Base-by-base conservation (phyloP, 2,888 invertebrate species). In the Eilema caniola region DNA sequence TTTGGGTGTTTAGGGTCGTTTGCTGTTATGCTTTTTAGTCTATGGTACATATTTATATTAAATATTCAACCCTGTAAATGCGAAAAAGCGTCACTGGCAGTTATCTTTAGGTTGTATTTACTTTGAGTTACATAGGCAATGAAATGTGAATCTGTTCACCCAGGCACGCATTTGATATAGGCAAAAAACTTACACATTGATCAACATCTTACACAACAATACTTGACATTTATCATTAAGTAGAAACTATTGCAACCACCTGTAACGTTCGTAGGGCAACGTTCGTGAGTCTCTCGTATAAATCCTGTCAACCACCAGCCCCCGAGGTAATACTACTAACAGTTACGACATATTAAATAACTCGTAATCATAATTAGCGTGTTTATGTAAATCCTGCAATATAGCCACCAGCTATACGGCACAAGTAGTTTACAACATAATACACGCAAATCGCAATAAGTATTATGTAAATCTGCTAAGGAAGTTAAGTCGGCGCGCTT, bases 381-480 rank as follows among this genome's bases (percentile, higher is more conserved):
- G 57, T 37, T 37, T 24, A 66, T 65, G 31, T 37, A 59, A 56
- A 37, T 24, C 37, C 25, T 33, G n/a, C 31, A 25, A n/a, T 37
- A 16, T 4, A 10, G 24, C 1, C 5, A 4, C 16, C 20, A 2
- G 47, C n/a, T 11, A 12, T 37, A 25, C 2, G 53, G 16, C 16
- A 62, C 47, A 1, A 7, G 61, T 53, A 3, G 61, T 53, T 31
- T 62, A 31, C 61, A 67, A 28, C n/a, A n/a, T 67, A 31, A 28
- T 53, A 61, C 16, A 31, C 31, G 28, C n/a, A 20, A 28, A 37
- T 23, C 12, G 14, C 8, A 33, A 25, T 66, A 64, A 57, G 59
- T 60, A 14, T 14, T 66, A 59, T 67, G 61, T 61, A 67, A 67
- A 67, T 62, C n/a, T 61, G 66, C 12, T 41, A 12, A 37, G 60